Conservation (phyloP, 2,113 vertebrate species). For the Charina bottae region DNA sequence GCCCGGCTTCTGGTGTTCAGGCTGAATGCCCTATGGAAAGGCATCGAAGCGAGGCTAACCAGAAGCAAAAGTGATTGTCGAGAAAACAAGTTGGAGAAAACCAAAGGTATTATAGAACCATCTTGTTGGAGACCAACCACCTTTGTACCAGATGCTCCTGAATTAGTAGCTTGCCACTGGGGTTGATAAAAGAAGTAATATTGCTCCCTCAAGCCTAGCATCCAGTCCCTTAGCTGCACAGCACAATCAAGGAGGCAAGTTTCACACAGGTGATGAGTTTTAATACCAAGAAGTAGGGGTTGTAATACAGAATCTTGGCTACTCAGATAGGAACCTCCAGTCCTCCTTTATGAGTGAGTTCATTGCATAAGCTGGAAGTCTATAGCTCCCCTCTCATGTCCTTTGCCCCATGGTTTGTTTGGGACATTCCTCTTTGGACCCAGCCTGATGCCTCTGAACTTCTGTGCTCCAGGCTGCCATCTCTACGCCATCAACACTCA, state of each 20-base stretch:
- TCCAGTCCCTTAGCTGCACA: too few species aligned
- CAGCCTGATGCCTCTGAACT: background rate
- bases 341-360: too few species aligned
- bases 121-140: background rate
- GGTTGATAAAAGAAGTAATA: background rate
- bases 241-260: too few species aligned
- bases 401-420: background rate
- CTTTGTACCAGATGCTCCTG: too few species aligned
- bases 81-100: slow-evolving; percentile 98
- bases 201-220: background rate
- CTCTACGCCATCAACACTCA: slow-evolving; percentile 97
- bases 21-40: slow-evolving; percentile 82
- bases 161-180: too few species aligned
- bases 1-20: slow-evolving; percentile 93
- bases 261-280: too few species aligned
- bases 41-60: slow-evolving; percentile 82
- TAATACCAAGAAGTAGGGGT: too few species aligned
- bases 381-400: background rate
- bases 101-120: slow-evolving; percentile 82
- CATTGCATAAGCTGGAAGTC: background rate
- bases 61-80: slow-evolving; percentile 88
- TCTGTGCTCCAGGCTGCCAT: slow-evolving; percentile 85
- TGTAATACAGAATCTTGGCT: too few species aligned
- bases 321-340: too few species aligned
- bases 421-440: too few species aligned